These are phyloP conservation scores for Diadophis punctatus DNA, from an alignment of 2,113 vertebrate species.

Conservation along the genomic window DNA sequence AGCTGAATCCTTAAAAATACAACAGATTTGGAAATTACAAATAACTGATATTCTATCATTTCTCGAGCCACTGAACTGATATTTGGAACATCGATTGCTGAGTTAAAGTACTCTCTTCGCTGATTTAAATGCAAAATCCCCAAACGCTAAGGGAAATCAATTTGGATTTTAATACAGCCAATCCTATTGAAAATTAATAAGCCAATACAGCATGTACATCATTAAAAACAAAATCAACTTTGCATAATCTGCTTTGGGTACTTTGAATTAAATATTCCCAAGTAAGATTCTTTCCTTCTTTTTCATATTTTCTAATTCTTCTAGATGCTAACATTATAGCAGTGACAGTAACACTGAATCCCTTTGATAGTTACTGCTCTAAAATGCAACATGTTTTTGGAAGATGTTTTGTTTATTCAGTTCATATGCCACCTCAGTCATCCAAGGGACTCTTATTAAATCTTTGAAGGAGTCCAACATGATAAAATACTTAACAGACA, in stretches of 20 bases:
- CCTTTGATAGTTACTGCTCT: neutral
- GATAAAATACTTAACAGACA: neutral
- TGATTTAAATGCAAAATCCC: neutral
- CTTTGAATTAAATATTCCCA: neutral
- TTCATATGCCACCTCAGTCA: neutral
- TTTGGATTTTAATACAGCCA: neutral
- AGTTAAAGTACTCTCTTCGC: neutral
- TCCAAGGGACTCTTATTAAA: neutral
- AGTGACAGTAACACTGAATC: neutral
- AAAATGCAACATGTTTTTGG: neutral
- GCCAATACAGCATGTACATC: neutral
- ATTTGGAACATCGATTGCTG: neutral
- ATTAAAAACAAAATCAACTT: neutral
- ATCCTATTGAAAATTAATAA: slow-evolving; percentile 17
- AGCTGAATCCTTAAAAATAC: slow-evolving; percentile 59
- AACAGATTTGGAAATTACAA: slow-evolving; percentile 22
- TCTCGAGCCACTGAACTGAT: neutral
- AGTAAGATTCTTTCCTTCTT: neutral
- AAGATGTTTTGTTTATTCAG: neutral
- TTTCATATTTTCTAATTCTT: neutral
- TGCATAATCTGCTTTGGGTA: neutral
- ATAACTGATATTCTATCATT: neutral
- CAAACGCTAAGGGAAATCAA: neutral
- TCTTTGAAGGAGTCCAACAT: neutral
- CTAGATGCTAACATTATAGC: neutral